These are phyloP conservation scores for Gambusia holbrooki DNA, from an alignment of 2,113 vertebrate genomes.

Conservation along the genomic window DNA sequence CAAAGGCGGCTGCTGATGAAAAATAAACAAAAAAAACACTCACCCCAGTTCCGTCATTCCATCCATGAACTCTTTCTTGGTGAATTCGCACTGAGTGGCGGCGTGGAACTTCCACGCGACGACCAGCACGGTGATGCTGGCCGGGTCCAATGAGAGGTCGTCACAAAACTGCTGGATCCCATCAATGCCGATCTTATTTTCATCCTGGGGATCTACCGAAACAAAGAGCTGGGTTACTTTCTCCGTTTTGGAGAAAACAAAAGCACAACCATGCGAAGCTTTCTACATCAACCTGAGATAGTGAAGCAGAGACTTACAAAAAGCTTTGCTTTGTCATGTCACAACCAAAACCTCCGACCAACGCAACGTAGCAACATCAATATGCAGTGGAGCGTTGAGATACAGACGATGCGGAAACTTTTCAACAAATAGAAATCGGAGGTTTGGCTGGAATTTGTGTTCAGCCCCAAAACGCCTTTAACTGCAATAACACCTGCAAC, in stretches of 20 bases:
- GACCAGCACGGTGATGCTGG: constrained; percentile 92
- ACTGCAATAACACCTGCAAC: no score
- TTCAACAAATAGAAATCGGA: neutral
- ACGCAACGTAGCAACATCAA: neutral
- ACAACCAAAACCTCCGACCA: neutral
- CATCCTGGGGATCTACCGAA: constrained; percentile 91
- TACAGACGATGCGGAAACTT: neutral
- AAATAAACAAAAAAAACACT: constrained; percentile 55
- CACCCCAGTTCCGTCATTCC: constrained; percentile 96
- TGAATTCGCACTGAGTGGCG: constrained; percentile 96
- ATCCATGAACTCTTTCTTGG: constrained; percentile 94
- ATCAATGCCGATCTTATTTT: constrained; percentile 96
- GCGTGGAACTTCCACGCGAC: constrained; percentile 96
- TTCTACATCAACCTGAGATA: neutral
- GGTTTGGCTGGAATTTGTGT: neutral
- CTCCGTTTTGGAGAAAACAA: neutral
- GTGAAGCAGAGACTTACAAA: no score
- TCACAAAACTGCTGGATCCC: constrained; percentile 97
- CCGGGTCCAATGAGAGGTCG: constrained; percentile 90
- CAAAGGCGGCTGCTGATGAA: constrained; percentile 19
- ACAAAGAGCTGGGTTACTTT: neutral
- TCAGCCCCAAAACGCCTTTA: no score
- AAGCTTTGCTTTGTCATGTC: neutral
- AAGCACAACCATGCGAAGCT: neutral
- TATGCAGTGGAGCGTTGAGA: neutral